Evolutionary conservation across 2,797 vertebrate genomes (phyloP), one percentile per base, ranked within the genome.

Genomic region (Paratrypauchen microcephalus): DNA sequence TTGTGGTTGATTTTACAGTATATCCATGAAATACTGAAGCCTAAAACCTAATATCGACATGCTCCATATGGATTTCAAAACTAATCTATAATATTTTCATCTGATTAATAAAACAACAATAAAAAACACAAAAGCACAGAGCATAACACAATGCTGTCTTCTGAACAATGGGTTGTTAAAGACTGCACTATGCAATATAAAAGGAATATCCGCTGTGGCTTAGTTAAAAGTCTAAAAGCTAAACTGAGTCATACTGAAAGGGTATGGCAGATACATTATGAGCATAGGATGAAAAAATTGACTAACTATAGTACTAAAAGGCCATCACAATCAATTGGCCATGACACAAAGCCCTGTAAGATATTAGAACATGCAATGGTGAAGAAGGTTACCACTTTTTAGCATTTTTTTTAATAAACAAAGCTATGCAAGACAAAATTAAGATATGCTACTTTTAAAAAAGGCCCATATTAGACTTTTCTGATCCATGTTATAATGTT

Each of bases 61-160:
- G 2, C 48, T n/a, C 1, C 19, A 52, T 19, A 52, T 52, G 48
- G 48, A 52, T n/a, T 52, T 19, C 19, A n/a, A 52, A 52, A 52
- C 28, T 30, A 30, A 36, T 36, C 32, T 36, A 36, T 36, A 64
- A 48, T 41, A 41, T 48, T 48, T 64, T 48, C 41, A 64, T 64
- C 28, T 64, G 24, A 8, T 26, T 26, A 3, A 7, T 48, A 41
- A 7, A 16, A 41, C 13, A 8, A 48, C 23, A 64, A 64, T 64
- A 48, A 26, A 64, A 64, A 21, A 41, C 39, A 64, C 61, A 45
- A 18, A 36, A 1, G 21, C 36, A 63, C 6, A 13, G 8, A 26
- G 24, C 19, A 47, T 64, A 26, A 26, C 23, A 64, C 21, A 62
- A 39, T 16, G 23, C 23, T 28, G 23, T 23, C 41, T 26, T 60